Evolutionary conservation across 2,113 vertebrate genomes (phyloP).

Genomic region (Mus musculus): DNA sequence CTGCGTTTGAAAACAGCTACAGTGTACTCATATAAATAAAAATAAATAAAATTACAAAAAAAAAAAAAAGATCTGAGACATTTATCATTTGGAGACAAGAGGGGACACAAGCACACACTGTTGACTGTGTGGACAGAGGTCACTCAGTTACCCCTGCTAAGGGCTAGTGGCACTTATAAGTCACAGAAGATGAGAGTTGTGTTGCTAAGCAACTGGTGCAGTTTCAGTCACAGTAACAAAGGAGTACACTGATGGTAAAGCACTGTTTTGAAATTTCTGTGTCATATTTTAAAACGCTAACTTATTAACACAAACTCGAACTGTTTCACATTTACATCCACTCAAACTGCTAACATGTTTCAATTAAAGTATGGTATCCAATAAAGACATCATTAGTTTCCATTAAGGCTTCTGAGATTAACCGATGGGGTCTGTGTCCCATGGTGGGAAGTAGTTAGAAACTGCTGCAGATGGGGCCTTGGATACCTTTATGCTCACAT

Average conservation of each 20-base stretch:
- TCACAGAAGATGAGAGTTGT: not conserved
- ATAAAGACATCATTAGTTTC: constrained; percentile 11
- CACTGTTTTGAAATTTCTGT: not conserved
- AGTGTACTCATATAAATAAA: too few relatives aligned
- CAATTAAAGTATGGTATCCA: not conserved
- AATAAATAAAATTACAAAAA: too few relatives aligned
- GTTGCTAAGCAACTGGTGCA: not conserved
- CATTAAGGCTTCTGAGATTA: constrained; percentile 18
- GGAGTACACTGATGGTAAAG: not conserved
- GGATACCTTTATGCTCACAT: not conserved
- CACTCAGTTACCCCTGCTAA: not conserved
- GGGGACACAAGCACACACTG: not conserved
- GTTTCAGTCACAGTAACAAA: not conserved
- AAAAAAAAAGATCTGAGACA: not conserved
- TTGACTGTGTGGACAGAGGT: not conserved
- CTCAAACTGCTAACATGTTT: constrained; percentile 30
- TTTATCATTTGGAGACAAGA: not conserved
- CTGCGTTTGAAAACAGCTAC: too few relatives aligned
- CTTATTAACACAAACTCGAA: not conserved
- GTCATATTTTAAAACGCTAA: not conserved
- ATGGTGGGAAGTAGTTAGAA: constrained; percentile 5
- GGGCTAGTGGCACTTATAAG: not conserved
- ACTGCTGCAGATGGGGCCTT: not conserved
- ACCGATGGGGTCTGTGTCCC: not conserved
- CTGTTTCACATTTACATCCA: not conserved